Evolutionary conservation across 2,888 invertebrate species (phyloP), one percentile per base, ranked within the genome.

Genomic region (Brenthis daphne): DNA sequence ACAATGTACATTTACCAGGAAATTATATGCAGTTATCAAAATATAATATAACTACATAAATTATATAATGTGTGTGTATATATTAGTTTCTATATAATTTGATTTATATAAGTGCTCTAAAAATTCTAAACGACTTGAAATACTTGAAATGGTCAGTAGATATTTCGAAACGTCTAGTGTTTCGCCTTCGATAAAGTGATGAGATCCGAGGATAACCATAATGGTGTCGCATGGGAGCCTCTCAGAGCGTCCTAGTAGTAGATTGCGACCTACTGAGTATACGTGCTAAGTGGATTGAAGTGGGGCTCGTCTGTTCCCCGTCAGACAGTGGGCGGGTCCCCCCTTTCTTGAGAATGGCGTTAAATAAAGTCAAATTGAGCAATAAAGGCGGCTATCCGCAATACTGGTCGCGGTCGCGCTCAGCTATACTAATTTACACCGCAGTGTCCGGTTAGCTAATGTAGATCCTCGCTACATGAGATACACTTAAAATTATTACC

Each of bases 321-420:
- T 85, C 90, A 86, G 79, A 77, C 77, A 79, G 81, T 81, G 77
- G 81, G 80, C 76, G 74, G 69, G 69, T 65, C 70, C 70, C 65
- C 71, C 73, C 74, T 71, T 72, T 68, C 75, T 77, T 76, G 85
- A 85, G 80, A 79, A 83, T 80, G 80, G 82, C 79, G 89, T 90
- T 92, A 91, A 92, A 92, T 91, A 92, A 92, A 92, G 91, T 90
- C 90, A 92, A 92, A 93, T 92, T 92, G 93, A 92, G 91, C 91
- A 92, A 92, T 92, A 93, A 92, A 92, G 90, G 88, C 88, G 85
- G 87, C 84, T 85, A 80, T 83, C 86, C 86, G 85, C 86, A 92
- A 91, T 90, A 88, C 89, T 88, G 85, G 87, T 82, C 85, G 85
- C 82, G 85, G 85, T 82, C 83, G 80, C 78, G 78, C 74, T 81